These are phyloP conservation scores for Bucorvus abyssinicus DNA, from an alignment of 2,797 vertebrate genomes.

Conservation along the genomic window DNA sequence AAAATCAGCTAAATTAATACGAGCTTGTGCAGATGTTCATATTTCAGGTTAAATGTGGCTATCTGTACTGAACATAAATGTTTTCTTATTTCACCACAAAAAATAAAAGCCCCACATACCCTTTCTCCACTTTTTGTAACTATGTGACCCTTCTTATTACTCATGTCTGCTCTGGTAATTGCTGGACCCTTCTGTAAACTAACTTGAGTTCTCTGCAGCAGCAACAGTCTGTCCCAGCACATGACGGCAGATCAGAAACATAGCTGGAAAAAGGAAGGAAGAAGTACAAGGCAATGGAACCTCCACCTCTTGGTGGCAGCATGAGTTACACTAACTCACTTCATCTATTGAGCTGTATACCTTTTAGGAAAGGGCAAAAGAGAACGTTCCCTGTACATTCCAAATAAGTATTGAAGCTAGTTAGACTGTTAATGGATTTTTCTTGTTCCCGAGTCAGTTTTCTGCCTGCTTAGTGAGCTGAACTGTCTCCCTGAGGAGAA, in stretches of 20 bases:
- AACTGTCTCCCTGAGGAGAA: not conserved
- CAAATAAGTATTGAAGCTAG: not conserved
- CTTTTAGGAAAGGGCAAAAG: not conserved
- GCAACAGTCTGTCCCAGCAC: not conserved
- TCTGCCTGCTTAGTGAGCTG: not conserved
- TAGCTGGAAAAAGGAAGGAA: not conserved
- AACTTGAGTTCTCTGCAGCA: not conserved
- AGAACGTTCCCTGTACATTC: accelerated
- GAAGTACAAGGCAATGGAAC: not conserved
- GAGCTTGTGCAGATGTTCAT: accelerated
- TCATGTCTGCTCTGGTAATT: not conserved
- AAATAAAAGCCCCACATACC: not conserved
- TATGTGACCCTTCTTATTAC: not conserved
- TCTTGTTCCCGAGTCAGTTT: not conserved
- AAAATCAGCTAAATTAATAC: not conserved
- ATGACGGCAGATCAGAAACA: not conserved
- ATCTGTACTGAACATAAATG: not conserved
- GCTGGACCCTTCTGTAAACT: not conserved
- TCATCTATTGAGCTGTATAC: not conserved
- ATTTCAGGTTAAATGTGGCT: not conserved
- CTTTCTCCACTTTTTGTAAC: not conserved
- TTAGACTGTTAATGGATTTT: not conserved
- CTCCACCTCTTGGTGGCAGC: conserved; percentile 19
- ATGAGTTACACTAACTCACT: not conserved
- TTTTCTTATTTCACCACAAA: not conserved